A percentile compares a stretch with the other conserved stretches of the same genome.
These are phyloP conservation scores for Neoarius graeffei DNA, from an alignment of 2,113 vertebrate genomes.

Conservation along the genomic window DNA sequence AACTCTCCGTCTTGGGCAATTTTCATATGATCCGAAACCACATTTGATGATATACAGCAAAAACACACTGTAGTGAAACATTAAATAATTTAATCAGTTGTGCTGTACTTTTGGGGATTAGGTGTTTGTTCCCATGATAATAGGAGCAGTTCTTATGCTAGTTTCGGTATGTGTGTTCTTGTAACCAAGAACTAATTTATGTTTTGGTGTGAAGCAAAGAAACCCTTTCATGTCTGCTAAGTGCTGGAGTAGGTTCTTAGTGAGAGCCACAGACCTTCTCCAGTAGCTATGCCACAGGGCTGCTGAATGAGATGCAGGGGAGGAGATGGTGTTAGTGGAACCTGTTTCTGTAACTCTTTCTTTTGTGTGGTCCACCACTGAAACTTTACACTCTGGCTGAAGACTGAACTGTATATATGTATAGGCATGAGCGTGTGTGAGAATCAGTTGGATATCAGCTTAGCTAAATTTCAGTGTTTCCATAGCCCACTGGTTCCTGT, in stretches of 20 bases:
- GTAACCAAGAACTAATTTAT: background rate
- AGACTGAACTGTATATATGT: background rate
- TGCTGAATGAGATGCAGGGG: constrained; percentile 6
- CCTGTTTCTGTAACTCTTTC: constrained; percentile 21
- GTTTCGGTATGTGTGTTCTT: background rate
- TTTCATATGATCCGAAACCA: constrained; percentile 18
- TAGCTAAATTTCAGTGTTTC: constrained; percentile 30
- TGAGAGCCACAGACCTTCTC: background rate
- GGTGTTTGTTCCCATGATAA: background rate
- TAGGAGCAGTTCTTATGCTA: background rate
- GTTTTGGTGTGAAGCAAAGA: constrained; percentile 3
- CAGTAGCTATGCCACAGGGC: background rate
- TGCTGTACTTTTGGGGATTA: background rate
- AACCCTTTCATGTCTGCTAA: background rate
- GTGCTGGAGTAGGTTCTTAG: background rate
- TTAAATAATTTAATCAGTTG: background rate
- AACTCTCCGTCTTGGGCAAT: constrained; percentile 37
- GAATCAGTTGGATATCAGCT: constrained; percentile 29
- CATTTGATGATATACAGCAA: constrained; percentile 21
- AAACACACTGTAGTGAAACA: constrained; percentile 31
- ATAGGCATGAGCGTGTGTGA: background rate
- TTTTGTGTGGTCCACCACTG: constrained; percentile 35
- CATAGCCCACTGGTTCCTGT: constrained; percentile 12
- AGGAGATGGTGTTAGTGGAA: constrained; percentile 18
- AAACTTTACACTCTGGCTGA: constrained; percentile 27